phyloP scores from a whole-genome alignment of 2,797 vertebrate genomes.

The Notoglanidium macrostoma region DNA sequence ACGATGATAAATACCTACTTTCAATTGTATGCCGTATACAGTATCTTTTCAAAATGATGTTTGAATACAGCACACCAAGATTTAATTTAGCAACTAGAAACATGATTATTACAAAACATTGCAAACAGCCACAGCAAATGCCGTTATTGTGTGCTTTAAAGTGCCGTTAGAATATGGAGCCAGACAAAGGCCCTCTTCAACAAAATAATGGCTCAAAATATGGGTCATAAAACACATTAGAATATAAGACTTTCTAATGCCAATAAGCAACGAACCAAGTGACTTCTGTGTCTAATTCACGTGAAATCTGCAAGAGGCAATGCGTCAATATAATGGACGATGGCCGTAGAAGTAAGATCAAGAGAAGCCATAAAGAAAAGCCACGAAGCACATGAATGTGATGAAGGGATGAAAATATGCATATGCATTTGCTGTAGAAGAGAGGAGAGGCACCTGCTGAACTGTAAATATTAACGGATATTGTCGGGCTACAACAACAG shows the following conservation, averaged over 20 bases:
- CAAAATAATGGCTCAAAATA: neutral
- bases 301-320: neutral
- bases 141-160: neutral
- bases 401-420: neutral
- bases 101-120: neutral
- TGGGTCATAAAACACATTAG: neutral
- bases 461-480: neutral
- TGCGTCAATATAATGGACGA: neutral
- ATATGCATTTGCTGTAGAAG: neutral
- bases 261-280: neutral
- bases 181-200: neutral
- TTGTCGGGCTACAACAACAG: conserved; percentile 21
- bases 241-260: neutral
- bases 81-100: neutral
- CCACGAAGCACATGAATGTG: neutral
- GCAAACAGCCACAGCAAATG: neutral
- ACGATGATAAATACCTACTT: neutral
- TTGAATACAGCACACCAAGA: neutral
- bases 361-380: neutral
- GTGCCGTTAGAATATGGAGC: neutral
- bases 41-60: neutral
- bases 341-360: neutral
- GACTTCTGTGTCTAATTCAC: neutral
- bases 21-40: neutral
- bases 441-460: conserved; percentile 48